These are phyloP conservation scores for Scaptodrosophila latifasciaeformis DNA, from an alignment of 2,888 invertebrate species.

Conservation along the genomic window DNA sequence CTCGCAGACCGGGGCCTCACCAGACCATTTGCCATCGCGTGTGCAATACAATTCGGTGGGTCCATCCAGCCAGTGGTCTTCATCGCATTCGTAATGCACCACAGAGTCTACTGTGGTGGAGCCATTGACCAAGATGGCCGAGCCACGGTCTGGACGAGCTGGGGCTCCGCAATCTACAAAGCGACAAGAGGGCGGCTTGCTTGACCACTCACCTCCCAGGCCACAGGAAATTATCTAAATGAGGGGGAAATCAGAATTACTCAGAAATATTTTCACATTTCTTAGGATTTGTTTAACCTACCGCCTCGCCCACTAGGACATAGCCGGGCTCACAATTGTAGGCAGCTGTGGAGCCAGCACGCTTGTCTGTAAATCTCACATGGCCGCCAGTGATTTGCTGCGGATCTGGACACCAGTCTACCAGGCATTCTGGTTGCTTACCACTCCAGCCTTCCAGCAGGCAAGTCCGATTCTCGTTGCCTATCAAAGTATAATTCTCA, in stretches of 20 bases:
- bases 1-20: slow-evolving; percentile 90
- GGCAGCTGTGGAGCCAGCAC: slow-evolving; percentile 86
- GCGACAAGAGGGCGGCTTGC: slow-evolving; percentile 86
- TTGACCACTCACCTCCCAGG: slow-evolving; percentile 90
- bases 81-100: slow-evolving; percentile 86
- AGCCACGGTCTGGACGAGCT: slow-evolving; percentile 86
- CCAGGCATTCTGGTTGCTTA: slow-evolving; percentile 86
- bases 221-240: slow-evolving; percentile 85
- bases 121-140: slow-evolving; percentile 82
- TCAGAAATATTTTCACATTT: neutral
- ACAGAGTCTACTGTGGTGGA: slow-evolving; percentile 88
- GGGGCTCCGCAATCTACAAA: slow-evolving; percentile 92
- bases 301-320: slow-evolving; percentile 87
- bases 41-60: slow-evolving; percentile 83
- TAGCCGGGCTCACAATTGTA: slow-evolving; percentile 90
- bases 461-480: slow-evolving; percentile 83
- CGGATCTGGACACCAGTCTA: slow-evolving; percentile 92
- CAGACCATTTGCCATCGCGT: slow-evolving; percentile 90
- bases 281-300: too few species aligned
- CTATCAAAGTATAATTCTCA: slow-evolving; percentile 89
- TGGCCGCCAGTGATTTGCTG: slow-evolving; percentile 85
- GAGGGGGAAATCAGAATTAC: slow-evolving; percentile 14
- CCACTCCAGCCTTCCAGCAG: slow-evolving; percentile 87
- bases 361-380: slow-evolving; percentile 82
- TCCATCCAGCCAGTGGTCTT: slow-evolving; percentile 89